These are phyloP conservation scores for Byasa hedistus DNA, from an alignment of 2,888 invertebrate genomes.

Conservation along the genomic window DNA sequence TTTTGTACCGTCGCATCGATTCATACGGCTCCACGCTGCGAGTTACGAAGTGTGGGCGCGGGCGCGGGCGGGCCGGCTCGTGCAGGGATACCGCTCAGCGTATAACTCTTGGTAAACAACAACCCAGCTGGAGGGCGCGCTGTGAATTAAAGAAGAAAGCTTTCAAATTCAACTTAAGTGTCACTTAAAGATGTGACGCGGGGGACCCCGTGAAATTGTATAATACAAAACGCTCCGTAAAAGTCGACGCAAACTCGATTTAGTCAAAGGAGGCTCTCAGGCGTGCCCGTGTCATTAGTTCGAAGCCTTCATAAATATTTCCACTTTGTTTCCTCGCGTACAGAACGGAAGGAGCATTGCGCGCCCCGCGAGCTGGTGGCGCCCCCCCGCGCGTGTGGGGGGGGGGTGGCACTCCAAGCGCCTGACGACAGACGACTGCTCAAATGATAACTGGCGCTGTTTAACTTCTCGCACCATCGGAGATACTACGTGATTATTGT, in stretches of 20 bases:
- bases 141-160: constrained; percentile 5
- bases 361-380: not conserved
- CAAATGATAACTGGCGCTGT: not conserved
- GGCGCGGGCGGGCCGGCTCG: no score
- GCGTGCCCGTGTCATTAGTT: constrained; percentile 17
- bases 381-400: not conserved
- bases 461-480: no score
- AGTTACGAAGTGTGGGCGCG: no score
- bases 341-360: constrained; percentile 15
- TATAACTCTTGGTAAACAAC: no score
- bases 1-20: no score
- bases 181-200: not conserved
- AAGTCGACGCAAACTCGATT: constrained; percentile 1
- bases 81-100: no score
- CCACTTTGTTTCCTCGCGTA: constrained; percentile 5
- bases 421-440: constrained; percentile 3
- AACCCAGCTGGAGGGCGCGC: not conserved
- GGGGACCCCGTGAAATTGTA: no score
- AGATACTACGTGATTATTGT: no score
- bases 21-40: no score
- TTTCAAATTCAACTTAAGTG: not conserved
- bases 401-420: not conserved
- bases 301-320: constrained; percentile 20
- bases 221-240: no score
- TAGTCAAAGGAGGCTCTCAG: constrained; percentile 11